These are phyloP conservation scores for Drosophila pandora DNA, from an alignment of 1,140 invertebrate species.

Conservation along the genomic window DNA sequence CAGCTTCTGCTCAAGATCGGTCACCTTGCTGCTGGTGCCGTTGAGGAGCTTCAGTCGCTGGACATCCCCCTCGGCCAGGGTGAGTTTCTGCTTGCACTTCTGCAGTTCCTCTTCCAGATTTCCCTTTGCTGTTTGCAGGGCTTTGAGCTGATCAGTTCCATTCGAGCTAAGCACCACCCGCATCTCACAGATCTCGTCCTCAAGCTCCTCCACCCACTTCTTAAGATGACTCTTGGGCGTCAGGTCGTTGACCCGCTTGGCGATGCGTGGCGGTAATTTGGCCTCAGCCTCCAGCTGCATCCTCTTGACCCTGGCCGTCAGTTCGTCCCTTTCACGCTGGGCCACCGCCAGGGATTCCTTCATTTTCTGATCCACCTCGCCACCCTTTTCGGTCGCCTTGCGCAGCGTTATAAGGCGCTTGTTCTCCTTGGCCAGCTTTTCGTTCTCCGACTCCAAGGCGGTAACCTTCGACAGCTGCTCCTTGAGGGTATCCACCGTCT, in stretches of 20 bases:
- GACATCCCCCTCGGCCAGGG: constrained; percentile 68
- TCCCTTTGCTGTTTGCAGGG: constrained; percentile 66
- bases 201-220: constrained; percentile 82
- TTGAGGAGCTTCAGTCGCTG: constrained; percentile 65
- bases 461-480: constrained; percentile 88
- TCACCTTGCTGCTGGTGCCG: constrained; percentile 54
- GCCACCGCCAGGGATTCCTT: constrained; percentile 63
- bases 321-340: constrained; percentile 69
- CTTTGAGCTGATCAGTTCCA: constrained; percentile 60
- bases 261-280: constrained; percentile 66
- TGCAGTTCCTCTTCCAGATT: constrained; percentile 68
- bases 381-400: constrained; percentile 56
- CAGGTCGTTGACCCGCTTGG: constrained; percentile 75
- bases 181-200: constrained; percentile 80
- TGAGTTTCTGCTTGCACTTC: constrained; percentile 67
- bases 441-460: constrained; percentile 89
- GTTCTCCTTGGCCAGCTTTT: constrained; percentile 89
- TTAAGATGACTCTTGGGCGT: constrained; percentile 80
- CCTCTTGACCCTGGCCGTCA: constrained; percentile 64
- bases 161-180: constrained; percentile 65
- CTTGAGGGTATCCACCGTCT: constrained; percentile 90
- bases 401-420: constrained; percentile 84
- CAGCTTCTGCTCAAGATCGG: constrained; percentile 72
- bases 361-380: constrained; percentile 60
- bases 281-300: constrained; percentile 68